A percentile compares a stretch with the other conserved stretches of the same genome.
phyloP scores from a whole-genome alignment of 2,797 vertebrate genomes.

The Glyptemys insculpta region DNA sequence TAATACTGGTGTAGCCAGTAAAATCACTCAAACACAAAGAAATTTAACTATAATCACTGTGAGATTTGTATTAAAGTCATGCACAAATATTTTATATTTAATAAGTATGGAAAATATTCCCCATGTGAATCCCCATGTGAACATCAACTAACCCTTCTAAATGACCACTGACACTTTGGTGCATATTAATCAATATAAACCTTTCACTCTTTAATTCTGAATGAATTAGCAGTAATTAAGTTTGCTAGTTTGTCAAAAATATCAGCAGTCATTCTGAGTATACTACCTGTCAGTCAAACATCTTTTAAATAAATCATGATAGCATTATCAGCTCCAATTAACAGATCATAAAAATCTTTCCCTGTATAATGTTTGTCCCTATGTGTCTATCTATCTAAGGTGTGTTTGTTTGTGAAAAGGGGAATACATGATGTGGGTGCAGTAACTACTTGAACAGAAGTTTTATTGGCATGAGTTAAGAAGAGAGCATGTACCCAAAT shows the following conservation, averaged over 20 bases:
- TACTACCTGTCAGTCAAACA: slow-evolving; percentile 47
- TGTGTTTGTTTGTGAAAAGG: not conserved
- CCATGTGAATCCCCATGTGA: not conserved
- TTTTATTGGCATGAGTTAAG: not conserved
- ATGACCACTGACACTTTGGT: slow-evolving; percentile 53
- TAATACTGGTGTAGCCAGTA: no score
- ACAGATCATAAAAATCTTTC: slow-evolving; percentile 15
- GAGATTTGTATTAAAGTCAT: no score
- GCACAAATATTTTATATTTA: not conserved
- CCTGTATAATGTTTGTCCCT: not conserved
- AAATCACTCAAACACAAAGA: no score
- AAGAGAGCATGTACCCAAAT: not conserved
- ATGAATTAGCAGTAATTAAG: slow-evolving; percentile 59
- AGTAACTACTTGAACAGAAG: not conserved
- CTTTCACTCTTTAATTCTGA: slow-evolving; percentile 50
- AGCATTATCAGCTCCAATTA: slow-evolving; percentile 43
- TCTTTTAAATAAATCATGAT: slow-evolving; percentile 36
- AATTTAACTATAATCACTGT: no score
- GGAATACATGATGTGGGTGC: slow-evolving; percentile 12
- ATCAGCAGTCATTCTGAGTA: slow-evolving; percentile 25
- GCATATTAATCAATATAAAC: slow-evolving; percentile 43
- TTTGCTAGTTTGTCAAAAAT: slow-evolving; percentile 41
- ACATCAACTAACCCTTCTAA: slow-evolving; percentile 31
- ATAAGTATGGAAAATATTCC: not conserved
- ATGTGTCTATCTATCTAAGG: not conserved